Percentiles rank a stretch among this genome's conserved stretches.
phyloP scores from a whole-genome alignment of 2,888 invertebrate species.

The Hipparchia sbordonii region DNA sequence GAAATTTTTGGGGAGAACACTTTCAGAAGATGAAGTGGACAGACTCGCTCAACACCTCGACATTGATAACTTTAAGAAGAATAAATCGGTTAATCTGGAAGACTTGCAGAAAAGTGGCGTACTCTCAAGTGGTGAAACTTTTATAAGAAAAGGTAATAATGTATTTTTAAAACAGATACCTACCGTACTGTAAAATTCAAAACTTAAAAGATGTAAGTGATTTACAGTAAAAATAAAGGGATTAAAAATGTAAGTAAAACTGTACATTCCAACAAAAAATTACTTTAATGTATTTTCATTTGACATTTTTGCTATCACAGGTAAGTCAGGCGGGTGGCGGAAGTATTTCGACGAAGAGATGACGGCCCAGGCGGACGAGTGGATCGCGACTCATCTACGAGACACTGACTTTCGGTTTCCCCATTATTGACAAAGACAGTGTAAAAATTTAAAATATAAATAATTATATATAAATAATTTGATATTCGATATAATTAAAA shows the following conservation, averaged over 20 bases:
- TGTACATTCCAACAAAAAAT: too few species aligned
- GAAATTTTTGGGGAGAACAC: slow-evolving; percentile 78
- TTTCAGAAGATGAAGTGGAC: slow-evolving; percentile 77
- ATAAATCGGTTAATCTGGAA: slow-evolving; percentile 87
- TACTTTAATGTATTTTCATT: too few species aligned
- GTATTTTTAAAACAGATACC: too few species aligned
- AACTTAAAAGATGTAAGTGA: too few species aligned
- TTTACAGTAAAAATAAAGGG: too few species aligned
- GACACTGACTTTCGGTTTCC: slow-evolving; percentile 81
- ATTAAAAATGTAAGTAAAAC: too few species aligned
- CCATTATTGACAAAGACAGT: too few species aligned
- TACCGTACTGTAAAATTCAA: too few species aligned
- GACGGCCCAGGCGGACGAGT: slow-evolving; percentile 82
- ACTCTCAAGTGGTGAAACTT: slow-evolving; percentile 74
- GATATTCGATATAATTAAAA: too few species aligned
- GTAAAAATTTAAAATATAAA: too few species aligned
- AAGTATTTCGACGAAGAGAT: slow-evolving; percentile 85
- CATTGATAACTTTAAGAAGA: slow-evolving; percentile 88
- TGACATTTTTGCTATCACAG: slow-evolving; percentile 49
- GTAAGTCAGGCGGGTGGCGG: slow-evolving; percentile 85
- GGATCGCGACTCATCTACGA: slow-evolving; percentile 83
- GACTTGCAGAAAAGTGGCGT: slow-evolving; percentile 78
- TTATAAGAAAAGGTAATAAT: slow-evolving; percentile 78
- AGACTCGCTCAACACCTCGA: slow-evolving; percentile 85
- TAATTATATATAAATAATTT: too few species aligned